phyloP scores from a whole-genome alignment of 2,113 vertebrate species.

The Notechis scutatus region DNA sequence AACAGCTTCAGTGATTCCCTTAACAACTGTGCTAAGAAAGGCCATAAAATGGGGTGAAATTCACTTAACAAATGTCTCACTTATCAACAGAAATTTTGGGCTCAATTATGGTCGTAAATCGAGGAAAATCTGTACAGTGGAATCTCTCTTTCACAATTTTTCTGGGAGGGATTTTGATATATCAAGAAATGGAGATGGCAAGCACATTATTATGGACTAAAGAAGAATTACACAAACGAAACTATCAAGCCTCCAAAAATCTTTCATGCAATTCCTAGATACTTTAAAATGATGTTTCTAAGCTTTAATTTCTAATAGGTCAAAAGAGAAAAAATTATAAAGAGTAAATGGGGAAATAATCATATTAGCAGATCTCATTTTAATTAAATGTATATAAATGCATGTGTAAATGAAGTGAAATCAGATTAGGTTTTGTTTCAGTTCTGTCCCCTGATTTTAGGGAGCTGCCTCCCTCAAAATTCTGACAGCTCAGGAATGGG shows the following conservation, averaged over 20 bases:
- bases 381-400: background rate
- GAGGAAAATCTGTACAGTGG: background rate
- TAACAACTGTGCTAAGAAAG: background rate
- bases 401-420: background rate
- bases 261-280: background rate
- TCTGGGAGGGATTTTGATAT: background rate
- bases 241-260: background rate
- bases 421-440: background rate
- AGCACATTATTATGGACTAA: background rate
- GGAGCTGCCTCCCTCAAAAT: background rate
- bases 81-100: background rate
- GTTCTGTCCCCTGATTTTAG: background rate
- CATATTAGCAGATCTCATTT: background rate
- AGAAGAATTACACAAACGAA: background rate
- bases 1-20: background rate
- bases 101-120: background rate
- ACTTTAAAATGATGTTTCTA: background rate
- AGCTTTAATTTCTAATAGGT: background rate
- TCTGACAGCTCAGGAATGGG: background rate
- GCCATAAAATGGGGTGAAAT: background rate
- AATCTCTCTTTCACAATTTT: background rate
- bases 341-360: background rate
- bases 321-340: background rate
- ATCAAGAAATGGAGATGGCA: background rate
- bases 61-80: background rate